Conservation (phyloP, 2,113 vertebrate genomes). For the Onychostoma macrolepis region DNA sequence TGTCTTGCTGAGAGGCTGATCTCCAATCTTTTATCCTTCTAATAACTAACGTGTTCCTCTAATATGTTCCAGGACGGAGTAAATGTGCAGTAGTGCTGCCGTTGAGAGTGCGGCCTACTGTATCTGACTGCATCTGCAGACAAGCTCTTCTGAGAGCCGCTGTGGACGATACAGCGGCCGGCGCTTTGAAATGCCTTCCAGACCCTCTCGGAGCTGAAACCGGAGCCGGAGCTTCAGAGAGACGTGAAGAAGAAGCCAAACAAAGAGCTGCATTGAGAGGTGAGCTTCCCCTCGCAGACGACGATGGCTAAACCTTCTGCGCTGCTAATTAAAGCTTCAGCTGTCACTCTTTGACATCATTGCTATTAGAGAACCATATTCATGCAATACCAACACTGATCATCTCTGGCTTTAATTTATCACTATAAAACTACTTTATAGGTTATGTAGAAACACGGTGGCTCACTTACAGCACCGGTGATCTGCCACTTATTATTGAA, state of each 20-base stretch:
- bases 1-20: background rate
- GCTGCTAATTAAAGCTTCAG: background rate
- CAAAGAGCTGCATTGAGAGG: slow-evolving; percentile 36
- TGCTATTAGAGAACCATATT: background rate
- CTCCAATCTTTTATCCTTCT: background rate
- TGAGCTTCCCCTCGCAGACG: background rate
- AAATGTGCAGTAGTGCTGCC: background rate
- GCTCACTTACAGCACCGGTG: background rate
- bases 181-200: slow-evolving; percentile 29
- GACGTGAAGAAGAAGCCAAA: slow-evolving; percentile 10
- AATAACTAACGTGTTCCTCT: background rate
- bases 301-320: background rate
- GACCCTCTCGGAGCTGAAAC: slow-evolving; percentile 30
- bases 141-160: background rate
- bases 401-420: background rate
- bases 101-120: background rate
- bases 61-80: background rate
- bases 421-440: background rate
- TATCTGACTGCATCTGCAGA: background rate
- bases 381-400: background rate
- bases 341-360: background rate
- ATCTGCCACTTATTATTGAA: background rate
- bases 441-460: background rate
- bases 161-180: background rate
- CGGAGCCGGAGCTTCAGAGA: background rate